Base-by-base conservation (phyloP, 1,140 invertebrate genomes). In the Drosophila azteca region DNA sequence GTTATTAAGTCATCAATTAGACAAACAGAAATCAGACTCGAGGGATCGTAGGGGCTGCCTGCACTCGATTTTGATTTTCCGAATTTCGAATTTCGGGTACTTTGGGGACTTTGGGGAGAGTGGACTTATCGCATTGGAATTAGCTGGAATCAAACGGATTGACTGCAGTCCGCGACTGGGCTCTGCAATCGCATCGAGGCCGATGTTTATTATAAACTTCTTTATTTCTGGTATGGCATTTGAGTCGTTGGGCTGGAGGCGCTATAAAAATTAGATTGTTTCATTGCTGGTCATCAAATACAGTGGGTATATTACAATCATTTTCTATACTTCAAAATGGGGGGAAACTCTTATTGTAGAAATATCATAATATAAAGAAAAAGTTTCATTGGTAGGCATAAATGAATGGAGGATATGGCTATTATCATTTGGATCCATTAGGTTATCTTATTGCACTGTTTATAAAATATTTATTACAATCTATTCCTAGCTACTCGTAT, bases 1-100 rank as follows among this genome's bases (percentile, higher is more conserved):
- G 35, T 77, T 88, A 88, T 88, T 88, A 88, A 88, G 83, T 83
- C 83, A 88, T 88, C 83, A 88, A 89, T 88, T 88, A 88, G 71
- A 46, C 58, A 43, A 65, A 43, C 45, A 67, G 52, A 70, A 53
- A 72, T 69, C 48, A 50, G 55, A 63, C 50, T 35, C 52, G 39
- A 22, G 52, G 50, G 41, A 15, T 29, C 48, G 13, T 60, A 39
- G n/a, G 22, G 39, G 24, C 24, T 15, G 15, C 15, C n/a, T 26
- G 24, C 24, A 26, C 24, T 26, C 3, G 24, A 26, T 26, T 26
- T 26, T 0, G 24, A 26, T 26, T 26, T 26, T 26, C 17, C n/a
- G 24, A 4, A 2, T 24, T 24, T 24, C 0, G 24, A 24, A 5
- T 24, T 49, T 54, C 49, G 41, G 73, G 51, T 0, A 20, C 46